Base-by-base conservation (phyloP, 1,140 invertebrate species). In the fruit fly (Drosophila melanogaster) region DNA sequence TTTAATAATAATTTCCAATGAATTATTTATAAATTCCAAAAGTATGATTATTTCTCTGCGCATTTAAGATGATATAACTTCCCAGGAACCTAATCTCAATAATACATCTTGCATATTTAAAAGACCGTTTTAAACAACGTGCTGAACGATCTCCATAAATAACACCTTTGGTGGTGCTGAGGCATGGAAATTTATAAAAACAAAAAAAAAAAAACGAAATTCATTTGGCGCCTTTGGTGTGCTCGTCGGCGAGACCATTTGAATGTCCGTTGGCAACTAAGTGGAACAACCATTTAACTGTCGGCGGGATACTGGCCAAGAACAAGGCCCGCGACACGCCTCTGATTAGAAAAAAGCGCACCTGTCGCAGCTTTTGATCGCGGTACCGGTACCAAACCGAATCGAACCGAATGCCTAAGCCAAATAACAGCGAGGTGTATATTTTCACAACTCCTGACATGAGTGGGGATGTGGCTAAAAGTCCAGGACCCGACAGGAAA, bases 401-500 rank as follows among this genome's bases (percentile, higher is more conserved):
- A 38, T 12, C 35, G 12, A 37, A 37, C 2, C 11, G 11, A 14
- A 4, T 14, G 37, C 37, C 54, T 49, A 62, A n/a, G 46, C 55
- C 35, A 19, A 46, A 57, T 49, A 51, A 57, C 44, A 67, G 65
- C 65, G 41, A 87, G 84, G 84, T 87, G 83, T 89, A 89, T 89
- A 87, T 87, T 87, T 87, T 87, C 84, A 89, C 83, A 89, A 89
- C 79, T 89, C 79, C 65, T 72, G 79, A 83, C 83, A 86, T 72
- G 79, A 79, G 75, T 79, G 75, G 76, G 70, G 54, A 64, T 73
- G 58, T 57, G 51, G 53, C 53, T 17, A 19, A 19, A 12, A 35
- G 40, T 35, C 19, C 30, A 2, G 26, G 30, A 8, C 30, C 30
- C 8, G 26, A 24, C 59, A 41, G 47, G 35, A 49, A 40, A 8